Evolutionary conservation across 2,797 vertebrate species (phyloP), one percentile per base, ranked within the genome.

Genomic region (Coluber constrictor): DNA sequence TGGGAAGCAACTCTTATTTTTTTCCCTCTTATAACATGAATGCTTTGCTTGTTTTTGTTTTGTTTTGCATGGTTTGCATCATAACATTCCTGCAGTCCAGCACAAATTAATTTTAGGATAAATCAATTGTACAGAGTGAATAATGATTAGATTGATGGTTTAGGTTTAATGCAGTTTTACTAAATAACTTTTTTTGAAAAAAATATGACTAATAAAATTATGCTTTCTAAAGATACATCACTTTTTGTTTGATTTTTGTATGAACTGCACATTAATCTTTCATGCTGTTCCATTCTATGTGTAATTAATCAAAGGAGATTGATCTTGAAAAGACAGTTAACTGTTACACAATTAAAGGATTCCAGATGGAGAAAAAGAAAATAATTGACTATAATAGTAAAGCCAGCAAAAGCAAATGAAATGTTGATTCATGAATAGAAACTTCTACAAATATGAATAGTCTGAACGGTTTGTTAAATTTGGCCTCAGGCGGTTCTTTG

Each of bases 381-480:
- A 90, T 93, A 93, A 94, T 92, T 91, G 88, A 61, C 92, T 91
- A 63, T 93, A 83, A 94, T 89, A 88, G 90, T 89, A 94, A 74
- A 90, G 59, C 56, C 56, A 60, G 90, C 90, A 61, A 93, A 91
- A 92, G 66, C 88, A 92, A 92, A 57, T 89, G 60, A 93, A 93
- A 93, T 93, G 92, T 63, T 88, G 90, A 94, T 93, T 93, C 90
- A 92, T 93, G 90, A 93, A 60, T 56, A 29, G 66, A 92, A 88
- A 91, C 12, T 32, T 93, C 37, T 43, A 86, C 51, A 89, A 51
- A 90, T 86, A 93, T 54, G 51, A 89, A 89, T 89, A 93, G 83
- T 29, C 43, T 89, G 74, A 87, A 91, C 23, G 32, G 56, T 93
- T 89, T 86, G 79, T 92, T 88, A 91, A 25, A 63, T 18, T 88